These are phyloP conservation scores for Apodemus sylvaticus DNA, from an alignment of 2,113 vertebrate genomes.

Conservation along the genomic window DNA sequence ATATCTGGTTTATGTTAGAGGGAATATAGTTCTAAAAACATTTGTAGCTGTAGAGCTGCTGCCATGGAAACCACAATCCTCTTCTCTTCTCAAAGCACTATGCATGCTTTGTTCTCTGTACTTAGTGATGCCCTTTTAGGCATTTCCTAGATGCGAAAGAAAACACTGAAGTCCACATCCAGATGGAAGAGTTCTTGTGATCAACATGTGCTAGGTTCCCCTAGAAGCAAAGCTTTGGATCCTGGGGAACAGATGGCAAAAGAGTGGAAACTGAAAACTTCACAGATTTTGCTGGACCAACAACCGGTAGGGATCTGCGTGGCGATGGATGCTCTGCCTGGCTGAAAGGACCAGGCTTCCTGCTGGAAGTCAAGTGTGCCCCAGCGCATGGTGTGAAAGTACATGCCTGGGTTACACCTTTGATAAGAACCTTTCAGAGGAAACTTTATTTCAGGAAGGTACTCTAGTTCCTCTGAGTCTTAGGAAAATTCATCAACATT, in stretches of 20 bases:
- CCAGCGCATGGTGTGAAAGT: not conserved
- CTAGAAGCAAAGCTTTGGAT: not conserved
- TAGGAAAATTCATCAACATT: not conserved
- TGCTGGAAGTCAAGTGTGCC: not conserved
- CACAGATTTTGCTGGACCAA: not conserved
- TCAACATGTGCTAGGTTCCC: not conserved
- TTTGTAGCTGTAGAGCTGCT: not conserved
- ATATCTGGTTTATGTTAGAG: slow-evolving; percentile 1
- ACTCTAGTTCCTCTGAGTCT: not conserved
- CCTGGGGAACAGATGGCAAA: not conserved
- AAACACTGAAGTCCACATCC: not conserved
- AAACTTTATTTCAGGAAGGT: not conserved
- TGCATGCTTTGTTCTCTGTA: not conserved
- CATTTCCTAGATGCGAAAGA: not conserved
- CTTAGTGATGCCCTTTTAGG: not conserved
- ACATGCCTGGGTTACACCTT: not conserved
- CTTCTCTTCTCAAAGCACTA: not conserved
- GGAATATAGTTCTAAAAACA: not conserved
- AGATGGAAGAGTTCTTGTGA: not conserved
- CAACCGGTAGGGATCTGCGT: not conserved
- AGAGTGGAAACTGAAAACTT: not conserved
- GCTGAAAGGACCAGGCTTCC: not conserved
- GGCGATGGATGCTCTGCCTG: not conserved
- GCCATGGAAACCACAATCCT: slow-evolving; percentile 41
- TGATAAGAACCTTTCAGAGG: not conserved